Conservation (phyloP, 2,113 vertebrate species). For the Tonatia bakeri region DNA sequence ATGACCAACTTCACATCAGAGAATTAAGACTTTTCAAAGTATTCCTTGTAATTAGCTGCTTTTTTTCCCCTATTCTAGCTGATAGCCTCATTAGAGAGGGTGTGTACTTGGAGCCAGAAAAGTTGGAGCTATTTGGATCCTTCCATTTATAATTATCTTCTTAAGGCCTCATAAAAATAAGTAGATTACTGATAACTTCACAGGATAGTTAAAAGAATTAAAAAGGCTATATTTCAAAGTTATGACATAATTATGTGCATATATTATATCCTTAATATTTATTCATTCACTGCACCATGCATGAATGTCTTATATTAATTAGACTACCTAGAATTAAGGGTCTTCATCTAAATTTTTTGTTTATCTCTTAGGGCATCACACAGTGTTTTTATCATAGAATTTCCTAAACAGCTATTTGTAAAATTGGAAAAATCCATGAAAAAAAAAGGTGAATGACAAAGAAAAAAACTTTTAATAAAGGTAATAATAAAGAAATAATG, state of each 20-base stretch:
- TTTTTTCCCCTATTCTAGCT: neutral
- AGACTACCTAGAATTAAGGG: neutral
- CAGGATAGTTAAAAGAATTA: neutral
- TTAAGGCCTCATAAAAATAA: neutral
- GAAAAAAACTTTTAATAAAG: neutral
- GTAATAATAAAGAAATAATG: neutral
- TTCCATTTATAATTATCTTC: neutral
- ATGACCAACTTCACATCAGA: rapidly evolving
- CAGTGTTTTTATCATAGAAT: neutral
- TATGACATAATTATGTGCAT: neutral
- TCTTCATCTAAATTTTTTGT: neutral
- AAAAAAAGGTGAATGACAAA: neutral
- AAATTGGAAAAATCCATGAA: neutral
- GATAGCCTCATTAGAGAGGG: neutral
- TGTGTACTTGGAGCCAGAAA: neutral
- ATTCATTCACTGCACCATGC: neutral
- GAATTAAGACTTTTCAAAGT: neutral
- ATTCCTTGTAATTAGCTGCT: neutral
- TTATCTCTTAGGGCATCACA: neutral
- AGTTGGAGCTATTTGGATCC: neutral
- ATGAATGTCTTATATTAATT: neutral
- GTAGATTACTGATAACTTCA: neutral
- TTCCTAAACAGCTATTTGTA: neutral
- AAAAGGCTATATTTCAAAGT: neutral
- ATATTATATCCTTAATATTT: neutral